Conservation (phyloP, 2,888 invertebrate species). For the Tolmerus cingulatus region DNA sequence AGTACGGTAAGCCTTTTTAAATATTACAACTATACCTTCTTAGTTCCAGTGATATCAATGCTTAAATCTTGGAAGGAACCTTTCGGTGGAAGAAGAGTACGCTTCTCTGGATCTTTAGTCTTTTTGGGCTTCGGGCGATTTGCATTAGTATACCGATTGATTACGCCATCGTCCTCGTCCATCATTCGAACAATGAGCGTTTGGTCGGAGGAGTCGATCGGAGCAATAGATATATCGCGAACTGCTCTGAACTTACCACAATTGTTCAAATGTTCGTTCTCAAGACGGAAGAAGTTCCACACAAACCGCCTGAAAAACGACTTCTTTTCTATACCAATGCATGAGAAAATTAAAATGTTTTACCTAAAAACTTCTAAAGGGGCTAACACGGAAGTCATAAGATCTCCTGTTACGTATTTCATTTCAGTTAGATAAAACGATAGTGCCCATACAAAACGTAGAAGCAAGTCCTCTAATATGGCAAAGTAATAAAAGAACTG, state of each 20-base stretch:
- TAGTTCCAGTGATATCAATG: constrained; percentile 16
- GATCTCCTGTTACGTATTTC: constrained; percentile 76
- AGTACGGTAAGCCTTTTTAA: not conserved
- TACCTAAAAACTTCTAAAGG: constrained; percentile 90
- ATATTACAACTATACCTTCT: not conserved
- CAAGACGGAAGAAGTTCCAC: constrained; percentile 99
- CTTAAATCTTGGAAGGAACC: constrained; percentile 61
- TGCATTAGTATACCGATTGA: constrained; percentile 72
- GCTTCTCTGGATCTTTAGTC: constrained; percentile 68
- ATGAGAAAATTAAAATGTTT: constrained; percentile 40
- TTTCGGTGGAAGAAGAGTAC: constrained; percentile 63
- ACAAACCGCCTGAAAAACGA: constrained; percentile 79
- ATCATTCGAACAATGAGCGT: constrained; percentile 90
- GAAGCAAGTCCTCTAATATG: constrained; percentile 90
- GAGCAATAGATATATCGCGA: constrained; percentile 95
- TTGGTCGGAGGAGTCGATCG: constrained; percentile 92
- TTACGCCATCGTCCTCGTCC: constrained; percentile 91
- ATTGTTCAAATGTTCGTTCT: constrained; percentile 99
- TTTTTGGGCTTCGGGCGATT: constrained; percentile 69
- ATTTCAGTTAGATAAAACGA: constrained; percentile 86
- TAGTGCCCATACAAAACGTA: constrained; percentile 93
- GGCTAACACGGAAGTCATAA: constrained; percentile 84
- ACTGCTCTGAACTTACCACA: constrained; percentile 99
- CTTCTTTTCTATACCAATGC: not conserved
- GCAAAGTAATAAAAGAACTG: constrained; percentile 95